phyloP scores from a whole-genome alignment of 1,140 invertebrate species.

The Drosophila grimshawi region DNA sequence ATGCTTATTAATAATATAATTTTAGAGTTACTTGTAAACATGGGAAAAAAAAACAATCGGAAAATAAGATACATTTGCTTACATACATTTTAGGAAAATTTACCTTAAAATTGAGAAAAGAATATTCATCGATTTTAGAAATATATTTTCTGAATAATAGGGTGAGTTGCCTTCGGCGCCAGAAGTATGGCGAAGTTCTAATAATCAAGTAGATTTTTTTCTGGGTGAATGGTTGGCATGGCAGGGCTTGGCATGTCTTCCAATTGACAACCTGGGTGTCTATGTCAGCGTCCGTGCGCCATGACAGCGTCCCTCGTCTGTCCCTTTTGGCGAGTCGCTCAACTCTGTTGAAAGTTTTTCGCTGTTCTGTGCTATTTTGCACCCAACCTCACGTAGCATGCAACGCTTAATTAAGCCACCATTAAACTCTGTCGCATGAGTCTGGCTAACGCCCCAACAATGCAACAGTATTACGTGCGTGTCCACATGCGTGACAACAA shows the following conservation, averaged over 20 bases:
- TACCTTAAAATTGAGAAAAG: no score
- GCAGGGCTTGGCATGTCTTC: conserved; percentile 9
- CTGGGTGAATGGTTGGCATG: no score
- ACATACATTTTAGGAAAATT: no score
- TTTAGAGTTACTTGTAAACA: no score
- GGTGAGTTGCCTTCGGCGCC: no score
- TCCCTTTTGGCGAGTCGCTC: conserved; percentile 9
- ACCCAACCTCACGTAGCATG: conserved; percentile 60
- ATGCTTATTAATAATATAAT: no score
- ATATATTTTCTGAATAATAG: no score
- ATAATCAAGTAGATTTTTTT: no score
- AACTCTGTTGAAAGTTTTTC: conserved; percentile 49
- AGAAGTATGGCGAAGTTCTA: no score
- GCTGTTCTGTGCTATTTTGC: conserved; percentile 54
- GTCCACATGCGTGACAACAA: neutral
- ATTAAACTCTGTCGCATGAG: conserved; percentile 56
- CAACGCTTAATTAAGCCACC: conserved; percentile 74
- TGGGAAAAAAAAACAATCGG: no score
- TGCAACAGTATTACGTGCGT: conserved; percentile 26
- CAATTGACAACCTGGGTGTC: conserved; percentile 19
- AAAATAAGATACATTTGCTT: no score
- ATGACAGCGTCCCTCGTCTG: neutral
- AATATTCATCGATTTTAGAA: no score
- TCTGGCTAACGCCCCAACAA: conserved; percentile 23
- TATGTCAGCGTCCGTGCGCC: conserved; percentile 3